Base-by-base conservation (phyloP, 2,113 vertebrate genomes). In the Cranoglanis bouderius region DNA sequence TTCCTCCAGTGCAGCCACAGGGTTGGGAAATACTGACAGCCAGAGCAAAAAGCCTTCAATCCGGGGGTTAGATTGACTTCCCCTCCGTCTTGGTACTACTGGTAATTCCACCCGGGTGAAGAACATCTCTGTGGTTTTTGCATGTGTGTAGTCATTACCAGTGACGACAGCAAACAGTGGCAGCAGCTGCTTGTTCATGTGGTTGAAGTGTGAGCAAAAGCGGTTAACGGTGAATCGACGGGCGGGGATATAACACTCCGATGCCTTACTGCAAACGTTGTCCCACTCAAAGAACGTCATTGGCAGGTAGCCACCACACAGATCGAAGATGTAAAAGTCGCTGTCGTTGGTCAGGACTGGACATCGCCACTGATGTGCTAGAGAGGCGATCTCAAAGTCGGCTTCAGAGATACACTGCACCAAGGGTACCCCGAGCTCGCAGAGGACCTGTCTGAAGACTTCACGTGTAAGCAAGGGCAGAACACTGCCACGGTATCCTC, bases 241-340 rank as follows among this genome's bases (percentile, higher is more conserved):
- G 0, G 97, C 96, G 1, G 96, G 95, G 40, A 99, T 96, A 90
- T 95, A 98, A 88, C 88, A 88, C 0, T 96, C 92, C 0, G 9
- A 90, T 5, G 89, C 94, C 80, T 94, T 94, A 9, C 91, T 1
- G 0, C 87, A 90, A 43, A 96, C 43, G 38, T 95, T 95, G 92
- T 63, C 94, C 98, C 98, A 99, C 78, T 98, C 95, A 90, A 99
- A 98, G 90, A 94, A 95, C 46, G 55, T 92, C 63, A 97, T 88
- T 0, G 98, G 97, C 86, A 97, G 94, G 92, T 97, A 99, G 0
- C 98, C 98, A 87, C 92, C 95, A 89, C 94, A 94, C 86, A 99
- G 93, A 87, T 98, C 96, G 93, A 98, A 99, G 85, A 98, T 96
- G 91, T 94, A 99, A 91, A 99, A 99, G 92, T 99, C 98, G 89